phyloP scores from a whole-genome alignment of 2,113 vertebrate species.

The Coryphaenoides rupestris region DNA sequence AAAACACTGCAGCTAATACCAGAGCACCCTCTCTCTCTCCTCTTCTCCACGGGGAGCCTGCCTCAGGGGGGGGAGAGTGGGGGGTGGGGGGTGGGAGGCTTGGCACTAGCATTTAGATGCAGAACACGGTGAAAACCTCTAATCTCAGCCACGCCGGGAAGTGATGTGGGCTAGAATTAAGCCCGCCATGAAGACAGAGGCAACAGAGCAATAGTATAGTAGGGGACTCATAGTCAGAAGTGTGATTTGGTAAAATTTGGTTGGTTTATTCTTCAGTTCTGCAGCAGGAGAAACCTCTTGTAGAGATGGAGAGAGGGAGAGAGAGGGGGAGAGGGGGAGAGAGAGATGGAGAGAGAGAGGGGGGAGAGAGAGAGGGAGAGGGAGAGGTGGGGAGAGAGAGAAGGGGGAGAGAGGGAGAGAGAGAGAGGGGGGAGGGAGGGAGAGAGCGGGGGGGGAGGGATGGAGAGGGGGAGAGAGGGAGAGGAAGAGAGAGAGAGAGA shows the following conservation, averaged over 20 bases:
- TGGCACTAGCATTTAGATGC: slow-evolving; percentile 57
- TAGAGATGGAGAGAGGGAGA: not conserved
- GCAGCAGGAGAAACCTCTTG: not conserved
- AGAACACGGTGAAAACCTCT: slow-evolving; percentile 58
- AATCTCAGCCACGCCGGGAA: slow-evolving; percentile 46
- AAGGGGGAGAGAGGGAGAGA: not conserved
- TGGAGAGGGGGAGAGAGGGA: not conserved
- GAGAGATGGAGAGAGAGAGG: not conserved
- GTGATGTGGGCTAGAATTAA: slow-evolving; percentile 46
- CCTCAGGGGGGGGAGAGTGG: no score
- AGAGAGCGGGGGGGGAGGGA: no score
- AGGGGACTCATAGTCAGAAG: slow-evolving; percentile 3
- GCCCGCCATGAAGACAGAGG: slow-evolving; percentile 14
- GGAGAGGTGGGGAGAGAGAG: no score
- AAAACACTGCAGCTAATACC: slow-evolving; percentile 53
- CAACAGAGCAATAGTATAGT: slow-evolving; percentile 32
- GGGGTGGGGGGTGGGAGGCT: no score
- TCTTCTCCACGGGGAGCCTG: slow-evolving; percentile 44
- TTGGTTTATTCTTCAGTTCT: slow-evolving; percentile 27
- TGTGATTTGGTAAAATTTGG: slow-evolving; percentile 11
- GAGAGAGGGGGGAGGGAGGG: no score
- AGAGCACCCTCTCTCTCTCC: slow-evolving; percentile 38
- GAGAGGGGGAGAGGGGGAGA: no score
- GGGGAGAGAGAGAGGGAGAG: no score
- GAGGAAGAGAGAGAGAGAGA: not conserved